phyloP scores from a whole-genome alignment of 1,140 invertebrate species.

The Macrostomum lignano region DNA sequence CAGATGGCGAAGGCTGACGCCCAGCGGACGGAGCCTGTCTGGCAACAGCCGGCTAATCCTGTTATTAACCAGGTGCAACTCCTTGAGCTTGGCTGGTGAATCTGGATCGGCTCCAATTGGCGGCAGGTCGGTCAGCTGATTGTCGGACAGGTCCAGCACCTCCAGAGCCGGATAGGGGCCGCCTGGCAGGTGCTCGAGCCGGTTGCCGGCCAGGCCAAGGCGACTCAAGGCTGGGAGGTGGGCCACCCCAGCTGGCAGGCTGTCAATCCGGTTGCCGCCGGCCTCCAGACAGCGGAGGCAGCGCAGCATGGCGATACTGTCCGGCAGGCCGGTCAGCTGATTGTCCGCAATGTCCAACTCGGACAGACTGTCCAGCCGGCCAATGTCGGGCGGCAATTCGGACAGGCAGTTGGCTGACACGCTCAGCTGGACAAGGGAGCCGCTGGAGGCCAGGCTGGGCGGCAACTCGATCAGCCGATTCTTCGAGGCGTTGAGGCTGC shows the following conservation, averaged over 20 bases:
- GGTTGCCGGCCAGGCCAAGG: too few relatives aligned
- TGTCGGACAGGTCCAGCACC: too few relatives aligned
- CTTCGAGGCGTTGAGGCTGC: conserved; percentile 13
- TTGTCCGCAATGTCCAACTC: conserved; percentile 23
- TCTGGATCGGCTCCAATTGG: conserved; percentile 3
- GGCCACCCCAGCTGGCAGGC: too few relatives aligned
- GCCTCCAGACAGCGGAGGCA: too few relatives aligned
- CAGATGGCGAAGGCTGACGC: too few relatives aligned
- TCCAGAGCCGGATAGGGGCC: too few relatives aligned
- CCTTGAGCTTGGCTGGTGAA: not conserved
- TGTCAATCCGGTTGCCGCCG: too few relatives aligned
- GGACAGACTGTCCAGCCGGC: conserved; percentile 14
- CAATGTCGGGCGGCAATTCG: conserved; percentile 16
- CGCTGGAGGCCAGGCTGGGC: not conserved
- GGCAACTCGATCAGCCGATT: not conserved
- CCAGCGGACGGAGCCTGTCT: too few relatives aligned
- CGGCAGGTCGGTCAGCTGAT: conserved; percentile 6
- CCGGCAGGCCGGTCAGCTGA: conserved; percentile 14
- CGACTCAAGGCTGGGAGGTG: too few relatives aligned
- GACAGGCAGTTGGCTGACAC: conserved; percentile 16
- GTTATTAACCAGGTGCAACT: conserved; percentile 5
- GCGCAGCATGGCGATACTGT: too few relatives aligned
- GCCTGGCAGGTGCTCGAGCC: too few relatives aligned
- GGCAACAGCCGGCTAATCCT: too few relatives aligned
- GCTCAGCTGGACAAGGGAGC: not conserved